Evolutionary conservation across 2,797 vertebrate genomes (phyloP), one percentile per base, ranked within the genome.

Genomic region (Dromococcyx pavoninus): DNA sequence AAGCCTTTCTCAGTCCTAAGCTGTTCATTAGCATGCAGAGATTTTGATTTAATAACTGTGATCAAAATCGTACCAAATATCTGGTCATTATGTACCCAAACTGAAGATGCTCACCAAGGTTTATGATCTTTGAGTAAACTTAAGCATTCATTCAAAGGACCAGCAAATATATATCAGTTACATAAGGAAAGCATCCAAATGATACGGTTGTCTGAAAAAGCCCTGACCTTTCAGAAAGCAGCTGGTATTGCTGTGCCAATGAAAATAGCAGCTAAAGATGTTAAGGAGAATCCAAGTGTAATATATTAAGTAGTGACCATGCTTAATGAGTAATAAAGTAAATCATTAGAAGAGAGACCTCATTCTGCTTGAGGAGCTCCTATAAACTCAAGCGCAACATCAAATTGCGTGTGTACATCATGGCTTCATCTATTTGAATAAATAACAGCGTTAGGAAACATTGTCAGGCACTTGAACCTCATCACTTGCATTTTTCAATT

Each of bases 11-110:
- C 48, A 76, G 77, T 90, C 44, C 43, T 92, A 76, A 91, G 16
- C 37, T 57, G 44, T 73, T 97, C 77, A 82, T 94, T 96, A 94
- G 65, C 69, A 90, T 10, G 12, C 35, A 89, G 60, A 84, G 48
- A 80, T 91, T 95, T 96, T 97, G 95, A 96, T 97, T 97, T 97
- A 96, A 93, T 94, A 96, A 96, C 93, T 94, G 82, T 76, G 91
- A 85, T 94, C 86, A 91, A 94, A 96, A 93, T 91, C 86, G 56
- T 64, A 95, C 82, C 91, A 94, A 94, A 93, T 82, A 73, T 1
- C 39, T 79, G 80, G 93, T 95, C 86, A 94, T 96, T 95, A 94
- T 51, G 78, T 50, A 72, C 48, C 92, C 86, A 76, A 95, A 90
- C 73, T 93, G 92, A 97, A 95, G 82, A 96, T 76, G 88, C 71